Conservation (phyloP, 2,113 vertebrate genomes). For the Plecotus auritus region DNA sequence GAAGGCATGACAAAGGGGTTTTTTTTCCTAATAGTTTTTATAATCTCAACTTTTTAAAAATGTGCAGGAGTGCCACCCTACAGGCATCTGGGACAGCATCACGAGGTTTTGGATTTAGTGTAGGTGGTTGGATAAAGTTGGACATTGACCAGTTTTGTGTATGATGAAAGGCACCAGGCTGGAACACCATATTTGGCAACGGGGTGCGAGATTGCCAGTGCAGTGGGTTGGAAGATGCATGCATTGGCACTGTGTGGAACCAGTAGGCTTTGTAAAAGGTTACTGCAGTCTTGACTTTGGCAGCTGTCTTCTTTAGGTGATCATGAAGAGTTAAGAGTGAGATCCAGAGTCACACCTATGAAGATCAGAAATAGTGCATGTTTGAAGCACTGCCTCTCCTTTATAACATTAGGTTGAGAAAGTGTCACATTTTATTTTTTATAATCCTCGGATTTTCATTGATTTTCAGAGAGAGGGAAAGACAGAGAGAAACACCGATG, state of each 20-base stretch:
- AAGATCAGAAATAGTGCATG: not conserved
- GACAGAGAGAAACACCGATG: no score
- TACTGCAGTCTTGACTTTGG: constrained; percentile 56
- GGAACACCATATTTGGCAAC: not conserved
- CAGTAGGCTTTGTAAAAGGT: constrained; percentile 62
- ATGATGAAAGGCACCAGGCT: constrained; percentile 50
- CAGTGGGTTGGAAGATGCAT: constrained; percentile 62
- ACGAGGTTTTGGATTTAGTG: constrained; percentile 48
- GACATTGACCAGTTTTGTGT: constrained; percentile 58
- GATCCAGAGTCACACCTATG: constrained; percentile 12
- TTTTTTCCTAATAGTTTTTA: constrained; percentile 21
- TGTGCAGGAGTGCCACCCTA: constrained; percentile 42
- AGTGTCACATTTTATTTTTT: not conserved
- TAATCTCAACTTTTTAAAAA: constrained; percentile 14
- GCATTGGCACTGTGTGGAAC: constrained; percentile 55
- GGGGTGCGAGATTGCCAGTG: constrained; percentile 32
- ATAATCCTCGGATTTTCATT: not conserved
- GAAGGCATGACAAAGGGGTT: not conserved
- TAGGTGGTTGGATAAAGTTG: constrained; percentile 51
- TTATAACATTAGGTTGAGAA: not conserved
- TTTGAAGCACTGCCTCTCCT: not conserved
- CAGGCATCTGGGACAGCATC: constrained; percentile 46
- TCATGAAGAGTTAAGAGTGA: constrained; percentile 32
- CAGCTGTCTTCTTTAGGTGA: constrained; percentile 43
- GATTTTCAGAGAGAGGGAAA: no score